Evolutionary conservation across 2,113 vertebrate species (phyloP).

Genomic region (Cygnus atratus): DNA sequence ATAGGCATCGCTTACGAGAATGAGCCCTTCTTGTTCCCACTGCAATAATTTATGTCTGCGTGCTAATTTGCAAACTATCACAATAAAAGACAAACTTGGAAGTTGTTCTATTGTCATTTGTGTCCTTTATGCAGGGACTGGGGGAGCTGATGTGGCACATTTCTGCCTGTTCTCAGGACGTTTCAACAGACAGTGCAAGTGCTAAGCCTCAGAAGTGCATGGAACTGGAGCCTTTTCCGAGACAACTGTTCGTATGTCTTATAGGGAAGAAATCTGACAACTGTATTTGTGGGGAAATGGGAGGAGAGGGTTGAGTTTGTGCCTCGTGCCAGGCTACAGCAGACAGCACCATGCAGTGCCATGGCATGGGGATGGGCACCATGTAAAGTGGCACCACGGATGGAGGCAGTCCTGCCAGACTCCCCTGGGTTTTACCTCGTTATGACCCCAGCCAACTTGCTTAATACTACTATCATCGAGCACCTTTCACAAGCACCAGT

Average conservation of each 20-base stretch:
- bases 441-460: background rate
- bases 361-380: accelerated
- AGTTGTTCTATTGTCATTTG: background rate
- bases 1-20: background rate
- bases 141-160: background rate
- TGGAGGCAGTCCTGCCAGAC: background rate
- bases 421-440: background rate
- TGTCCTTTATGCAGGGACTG: background rate
- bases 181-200: background rate
- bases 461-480: background rate
- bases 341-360: accelerated
- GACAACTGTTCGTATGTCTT: background rate
- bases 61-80: background rate
- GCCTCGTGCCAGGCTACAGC: background rate
- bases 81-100: background rate
- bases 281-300: background rate
- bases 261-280: background rate
- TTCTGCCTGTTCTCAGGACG: accelerated
- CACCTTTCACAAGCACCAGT: background rate
- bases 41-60: background rate
- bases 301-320: background rate
- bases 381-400: background rate
- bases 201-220: background rate
- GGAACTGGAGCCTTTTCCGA: background rate
- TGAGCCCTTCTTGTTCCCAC: background rate